These are phyloP conservation scores for Heterodera carotae DNA, from an alignment of 1,140 invertebrate genomes.

Conservation along the genomic window DNA sequence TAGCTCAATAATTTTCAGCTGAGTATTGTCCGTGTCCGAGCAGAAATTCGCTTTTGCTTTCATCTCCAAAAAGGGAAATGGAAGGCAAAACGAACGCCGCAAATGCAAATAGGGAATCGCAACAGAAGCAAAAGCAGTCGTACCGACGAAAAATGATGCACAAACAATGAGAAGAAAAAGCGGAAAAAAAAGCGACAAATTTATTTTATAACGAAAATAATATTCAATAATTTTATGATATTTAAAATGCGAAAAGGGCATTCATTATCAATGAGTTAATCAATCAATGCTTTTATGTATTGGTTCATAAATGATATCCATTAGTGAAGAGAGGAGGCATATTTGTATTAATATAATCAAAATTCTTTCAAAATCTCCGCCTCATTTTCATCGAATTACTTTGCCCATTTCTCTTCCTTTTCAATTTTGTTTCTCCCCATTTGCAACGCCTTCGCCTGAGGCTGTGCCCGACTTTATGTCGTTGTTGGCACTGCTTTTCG, in stretches of 20 bases:
- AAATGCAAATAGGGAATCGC: neutral
- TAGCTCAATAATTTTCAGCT: no score
- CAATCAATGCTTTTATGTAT: no score
- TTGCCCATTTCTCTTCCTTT: neutral
- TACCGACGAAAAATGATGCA: slow-evolving; percentile 14
- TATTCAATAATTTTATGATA: no score
- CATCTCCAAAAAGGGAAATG: slow-evolving; percentile 21
- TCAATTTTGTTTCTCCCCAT: neutral
- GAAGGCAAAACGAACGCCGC: neutral
- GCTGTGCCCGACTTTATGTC: neutral
- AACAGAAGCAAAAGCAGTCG: slow-evolving; percentile 8
- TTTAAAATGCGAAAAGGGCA: no score
- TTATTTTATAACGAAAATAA: neutral
- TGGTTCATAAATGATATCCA: no score
- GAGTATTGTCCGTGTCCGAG: slow-evolving; percentile 41
- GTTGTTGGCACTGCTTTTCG: neutral
- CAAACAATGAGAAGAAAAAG: slow-evolving; percentile 14
- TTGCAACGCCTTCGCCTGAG: no score
- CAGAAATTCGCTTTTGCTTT: slow-evolving; percentile 16
- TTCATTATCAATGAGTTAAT: no score
- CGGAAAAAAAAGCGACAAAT: neutral
- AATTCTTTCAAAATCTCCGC: no score
- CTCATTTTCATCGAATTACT: no score
- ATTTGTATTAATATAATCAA: no score
- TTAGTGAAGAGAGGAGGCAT: no score